Base-by-base conservation (phyloP, 2,888 invertebrate species). In the Scaptomyza cyrtandrae region DNA sequence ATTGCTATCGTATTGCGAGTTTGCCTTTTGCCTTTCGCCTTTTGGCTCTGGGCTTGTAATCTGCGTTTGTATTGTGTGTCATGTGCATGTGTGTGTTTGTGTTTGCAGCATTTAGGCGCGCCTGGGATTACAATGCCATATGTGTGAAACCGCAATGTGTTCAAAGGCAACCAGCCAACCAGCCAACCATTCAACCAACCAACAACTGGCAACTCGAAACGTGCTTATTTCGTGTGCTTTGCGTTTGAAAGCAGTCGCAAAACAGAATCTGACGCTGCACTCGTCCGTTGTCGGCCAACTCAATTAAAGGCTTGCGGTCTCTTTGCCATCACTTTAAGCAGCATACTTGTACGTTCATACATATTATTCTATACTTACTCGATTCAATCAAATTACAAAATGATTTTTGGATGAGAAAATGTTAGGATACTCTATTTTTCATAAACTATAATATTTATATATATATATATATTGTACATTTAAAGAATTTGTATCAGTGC, bases 121-220 rank as follows among this genome's bases (percentile, higher is more conserved):
- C 64, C 81, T 81, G 72, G 67, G 70, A 84, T 75, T 84, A 77
- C 79, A 81, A 54, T 71, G 54, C 43, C 39, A 43, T 80, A 43
- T 80, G 76, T 78, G 86, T 72, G 80, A 63, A 83, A 78, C 82
- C 82, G 55, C 82, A 86, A 73, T 73, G 65, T 59, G 80, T 78
- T 82, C 78, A 82, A 82, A 80, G 86, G 80, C 78, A 70, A 62
- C 72, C 60, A 46, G 44, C 7, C 68, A 46, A 14, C 31, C 57
- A 57, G 2, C 5, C 6, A 33, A 33, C 33, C 33, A 9, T 9
- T 6, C 31, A 33, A 33, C 39, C 64, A 43, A 31, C 35, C 59
- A 53, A 59, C 35, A 63, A 45, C 52, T 56, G 72, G 68, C 72
- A 78, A 82, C 78, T 68, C 46, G 77, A 80, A 80, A 62, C 83